phyloP scores from a whole-genome alignment of 2,113 vertebrate genomes.

The Percina caprodes region DNA sequence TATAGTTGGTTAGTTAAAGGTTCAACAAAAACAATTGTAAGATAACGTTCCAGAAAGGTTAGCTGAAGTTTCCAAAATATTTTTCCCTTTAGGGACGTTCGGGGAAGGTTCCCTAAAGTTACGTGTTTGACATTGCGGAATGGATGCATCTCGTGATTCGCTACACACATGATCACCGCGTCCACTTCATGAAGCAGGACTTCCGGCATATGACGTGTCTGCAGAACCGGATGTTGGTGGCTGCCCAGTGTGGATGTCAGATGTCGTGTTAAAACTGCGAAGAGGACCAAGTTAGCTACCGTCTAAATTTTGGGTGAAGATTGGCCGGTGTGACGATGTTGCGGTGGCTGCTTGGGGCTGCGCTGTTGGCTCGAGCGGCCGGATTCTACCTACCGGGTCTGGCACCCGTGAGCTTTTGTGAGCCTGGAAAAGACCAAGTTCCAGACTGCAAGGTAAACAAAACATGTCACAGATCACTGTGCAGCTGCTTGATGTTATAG shows the following conservation, averaged over 20 bases:
- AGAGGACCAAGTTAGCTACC: neutral
- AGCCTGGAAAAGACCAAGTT: constrained; percentile 60
- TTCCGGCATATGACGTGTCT: constrained; percentile 57
- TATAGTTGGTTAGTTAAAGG: no score
- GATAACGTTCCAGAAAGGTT: no score
- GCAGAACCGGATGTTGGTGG: constrained; percentile 25
- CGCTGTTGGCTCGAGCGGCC: constrained; percentile 47
- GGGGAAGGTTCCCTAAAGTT: no score
- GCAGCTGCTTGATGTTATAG: neutral
- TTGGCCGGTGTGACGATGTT: constrained; percentile 7
- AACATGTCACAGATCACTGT: neutral
- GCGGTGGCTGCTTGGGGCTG: constrained; percentile 48
- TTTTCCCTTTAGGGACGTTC: no score
- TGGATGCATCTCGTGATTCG: no score
- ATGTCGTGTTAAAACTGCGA: neutral
- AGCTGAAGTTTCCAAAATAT: no score
- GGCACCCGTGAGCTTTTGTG: constrained; percentile 93
- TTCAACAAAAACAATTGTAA: no score
- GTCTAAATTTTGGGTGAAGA: fast-evolving
- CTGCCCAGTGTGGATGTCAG: neutral
- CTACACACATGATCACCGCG: no score
- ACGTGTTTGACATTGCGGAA: no score
- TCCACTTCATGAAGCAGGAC: neutral
- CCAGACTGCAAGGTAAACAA: constrained; percentile 89
- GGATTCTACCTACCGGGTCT: constrained; percentile 92